Evolutionary conservation across 2,888 invertebrate genomes (phyloP).

Genomic region (Phengaris arion): DNA sequence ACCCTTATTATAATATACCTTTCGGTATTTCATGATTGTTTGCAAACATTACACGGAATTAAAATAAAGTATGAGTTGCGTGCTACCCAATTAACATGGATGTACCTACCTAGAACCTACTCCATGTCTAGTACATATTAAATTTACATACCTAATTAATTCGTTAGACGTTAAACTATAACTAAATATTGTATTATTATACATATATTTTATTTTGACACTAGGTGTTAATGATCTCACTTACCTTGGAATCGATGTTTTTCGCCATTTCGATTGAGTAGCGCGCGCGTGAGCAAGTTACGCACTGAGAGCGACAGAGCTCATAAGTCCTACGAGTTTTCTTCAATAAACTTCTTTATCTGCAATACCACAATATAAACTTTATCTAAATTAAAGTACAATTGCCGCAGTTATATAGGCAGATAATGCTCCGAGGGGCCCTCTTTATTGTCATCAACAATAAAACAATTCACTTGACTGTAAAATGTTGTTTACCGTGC

Average conservation of each 20-base stretch:
- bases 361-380: constrained; percentile 56
- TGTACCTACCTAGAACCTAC: too few relatives aligned
- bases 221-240: neutral
- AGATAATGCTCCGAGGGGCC: constrained; percentile 45
- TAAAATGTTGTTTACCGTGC: constrained; percentile 45
- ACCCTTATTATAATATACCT: too few relatives aligned
- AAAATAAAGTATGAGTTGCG: neutral
- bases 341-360: constrained; percentile 69
- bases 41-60: neutral
- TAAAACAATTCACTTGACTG: constrained; percentile 61
- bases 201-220: neutral
- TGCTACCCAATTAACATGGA: too few relatives aligned
- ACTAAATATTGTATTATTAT: neutral
- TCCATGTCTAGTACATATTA: too few relatives aligned
- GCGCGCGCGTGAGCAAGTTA: neutral
- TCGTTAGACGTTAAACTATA: too few relatives aligned
- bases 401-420: constrained; percentile 51
- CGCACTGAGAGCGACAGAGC: constrained; percentile 20
- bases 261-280: constrained; percentile 44
- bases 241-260: constrained; percentile 40
- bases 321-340: constrained; percentile 45
- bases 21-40: neutral
- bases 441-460: constrained; percentile 43
- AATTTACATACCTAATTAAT: too few relatives aligned
- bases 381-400: constrained; percentile 68